phyloP scores from a whole-genome alignment of 2,888 invertebrate genomes.

The Cryptocheilus praepositus region DNA sequence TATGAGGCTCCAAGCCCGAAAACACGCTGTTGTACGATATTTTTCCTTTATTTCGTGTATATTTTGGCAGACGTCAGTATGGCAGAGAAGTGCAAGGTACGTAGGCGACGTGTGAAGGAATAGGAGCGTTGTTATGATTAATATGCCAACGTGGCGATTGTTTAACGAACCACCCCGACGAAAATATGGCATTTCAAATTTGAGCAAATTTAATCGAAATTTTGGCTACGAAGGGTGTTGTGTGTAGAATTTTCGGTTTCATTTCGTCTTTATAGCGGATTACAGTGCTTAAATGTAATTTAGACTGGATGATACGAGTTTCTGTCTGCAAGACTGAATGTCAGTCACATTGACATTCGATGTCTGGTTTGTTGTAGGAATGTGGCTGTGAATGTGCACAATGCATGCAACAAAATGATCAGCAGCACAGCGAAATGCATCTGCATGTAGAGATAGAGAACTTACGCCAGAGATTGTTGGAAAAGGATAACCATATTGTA shows the following conservation, averaged over 20 bases:
- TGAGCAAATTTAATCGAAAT: neutral
- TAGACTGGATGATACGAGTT: neutral
- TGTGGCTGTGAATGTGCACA: constrained; percentile 80
- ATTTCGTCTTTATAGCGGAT: neutral
- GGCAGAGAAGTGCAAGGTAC: constrained; percentile 71
- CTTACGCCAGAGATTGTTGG: constrained; percentile 87
- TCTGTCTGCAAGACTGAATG: no score
- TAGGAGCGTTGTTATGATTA: constrained; percentile 1
- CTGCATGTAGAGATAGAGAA: constrained; percentile 92
- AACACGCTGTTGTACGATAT: constrained; percentile 51
- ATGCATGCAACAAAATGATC: constrained; percentile 72
- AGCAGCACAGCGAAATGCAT: constrained; percentile 78
- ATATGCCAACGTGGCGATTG: constrained; percentile 14
- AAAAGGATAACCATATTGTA: constrained; percentile 88
- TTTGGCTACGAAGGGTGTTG: neutral
- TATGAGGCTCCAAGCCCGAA: constrained; percentile 64
- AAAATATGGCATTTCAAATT: neutral
- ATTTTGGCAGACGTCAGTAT: constrained; percentile 53
- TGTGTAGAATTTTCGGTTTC: neutral
- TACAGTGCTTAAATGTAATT: neutral
- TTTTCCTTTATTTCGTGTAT: constrained; percentile 54
- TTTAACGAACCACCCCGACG: neutral
- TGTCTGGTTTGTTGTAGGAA: constrained; percentile 70
- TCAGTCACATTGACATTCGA: neutral
- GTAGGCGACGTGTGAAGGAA: neutral